Base-by-base conservation (phyloP, 1,140 invertebrate species). In the Pseudobourletiella spinata region DNA sequence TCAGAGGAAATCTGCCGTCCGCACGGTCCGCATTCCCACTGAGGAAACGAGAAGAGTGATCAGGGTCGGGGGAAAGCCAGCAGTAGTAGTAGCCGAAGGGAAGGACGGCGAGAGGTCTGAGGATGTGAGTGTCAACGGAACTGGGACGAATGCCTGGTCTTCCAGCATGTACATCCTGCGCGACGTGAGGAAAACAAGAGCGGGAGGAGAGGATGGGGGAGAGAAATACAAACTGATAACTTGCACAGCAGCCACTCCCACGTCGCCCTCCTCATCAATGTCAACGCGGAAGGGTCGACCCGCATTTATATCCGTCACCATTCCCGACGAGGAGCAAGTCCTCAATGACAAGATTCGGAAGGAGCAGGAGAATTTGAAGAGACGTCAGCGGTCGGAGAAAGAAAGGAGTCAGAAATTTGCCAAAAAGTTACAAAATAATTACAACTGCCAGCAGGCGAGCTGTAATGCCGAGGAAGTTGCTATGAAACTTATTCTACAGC, bases 281-380 rank as follows among this genome's bases (percentile, higher is more conserved):
- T 26, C 14, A 25, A 14, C 6, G 8, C 3, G 50, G 24, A 55
- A 39, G 25, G 52, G 52, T n/a, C 3, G 52, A 32, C 52, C 29
- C n/a, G 52, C 52, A 16, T 11, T 55, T 22, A 55, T 55, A 3
- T 55, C 52, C n/a, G 15, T 55, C 8, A 55, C 11, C 4, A 20
- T 55, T 4, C 52, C 52, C 11, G 30, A 30, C 18, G 52, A 55
- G 2, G 6, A 6, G 22, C 51, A 24, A 58, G 43, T 42, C 16
- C 22, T 20, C 11, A 51, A 48, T 54, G 32, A 59, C n/a, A 64
- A 64, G 57, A 2, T 46, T 14, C 35, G 48, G 20, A 63, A 63
- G 25, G 61, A 63, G 26, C 56, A 63, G 16, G 56, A 58, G 18
- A 63, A 63, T 18, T 28, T 58, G 30, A 63, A 63, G n/a, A 26